Evolutionary conservation across 2,113 vertebrate genomes (phyloP).

Genomic region (Antechinus stuartii): DNA sequence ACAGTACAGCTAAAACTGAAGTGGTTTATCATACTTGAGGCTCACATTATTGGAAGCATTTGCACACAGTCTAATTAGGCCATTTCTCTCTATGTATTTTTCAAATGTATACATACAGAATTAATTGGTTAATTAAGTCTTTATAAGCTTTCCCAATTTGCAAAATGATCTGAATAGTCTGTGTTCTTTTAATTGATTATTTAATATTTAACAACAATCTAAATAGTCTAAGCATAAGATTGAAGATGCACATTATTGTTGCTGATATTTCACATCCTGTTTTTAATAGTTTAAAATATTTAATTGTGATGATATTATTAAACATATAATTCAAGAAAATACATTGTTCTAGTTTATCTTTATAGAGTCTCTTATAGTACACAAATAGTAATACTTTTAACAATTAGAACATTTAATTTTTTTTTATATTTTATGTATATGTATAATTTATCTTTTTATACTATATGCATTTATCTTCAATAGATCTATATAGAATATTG

Average conservation of each 20-base stretch:
- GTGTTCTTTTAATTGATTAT: slow-evolving; percentile 56
- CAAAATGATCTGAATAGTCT: slow-evolving; percentile 48
- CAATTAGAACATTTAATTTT: not conserved
- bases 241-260: slow-evolving; percentile 51
- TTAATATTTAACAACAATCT: slow-evolving; percentile 69
- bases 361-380: not conserved
- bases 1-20: not conserved
- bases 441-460: not conserved
- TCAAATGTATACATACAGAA: slow-evolving; percentile 45
- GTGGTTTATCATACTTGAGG: slow-evolving; percentile 13
- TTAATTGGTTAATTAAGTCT: slow-evolving; percentile 64
- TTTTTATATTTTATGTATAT: not conserved
- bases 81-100: slow-evolving; percentile 52
- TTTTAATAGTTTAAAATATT: slow-evolving; percentile 46
- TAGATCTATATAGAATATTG: not conserved
- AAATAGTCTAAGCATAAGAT: slow-evolving; percentile 23
- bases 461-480: not conserved
- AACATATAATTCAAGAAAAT: slow-evolving; percentile 25
- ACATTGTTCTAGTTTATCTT: slow-evolving; percentile 36
- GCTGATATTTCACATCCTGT: slow-evolving; percentile 26
- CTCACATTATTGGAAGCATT: not conserved
- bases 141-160: slow-evolving; percentile 45
- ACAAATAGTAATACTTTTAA: slow-evolving; percentile 24
- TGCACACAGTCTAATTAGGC: slow-evolving; percentile 57
- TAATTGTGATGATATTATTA: slow-evolving; percentile 30